phyloP scores from a whole-genome alignment of 2,888 invertebrate species.

The Melinaea marsaeus region DNA sequence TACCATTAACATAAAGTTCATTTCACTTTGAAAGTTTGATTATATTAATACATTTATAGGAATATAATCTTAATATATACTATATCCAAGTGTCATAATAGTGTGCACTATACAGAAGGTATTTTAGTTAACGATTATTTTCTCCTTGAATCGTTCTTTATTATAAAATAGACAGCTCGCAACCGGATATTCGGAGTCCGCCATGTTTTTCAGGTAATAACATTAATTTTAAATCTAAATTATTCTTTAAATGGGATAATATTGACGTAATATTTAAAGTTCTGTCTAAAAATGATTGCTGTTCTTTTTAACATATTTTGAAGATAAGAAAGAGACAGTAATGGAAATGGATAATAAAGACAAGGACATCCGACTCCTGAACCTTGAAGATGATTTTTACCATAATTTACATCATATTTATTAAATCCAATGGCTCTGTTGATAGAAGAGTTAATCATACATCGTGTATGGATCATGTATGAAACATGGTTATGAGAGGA shows the following conservation, averaged over 20 bases:
- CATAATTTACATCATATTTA: too few relatives aligned
- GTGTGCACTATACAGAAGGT: neutral
- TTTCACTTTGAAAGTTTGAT: neutral
- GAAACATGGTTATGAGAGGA: too few relatives aligned
- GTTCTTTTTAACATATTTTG: too few relatives aligned
- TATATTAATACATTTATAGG: neutral
- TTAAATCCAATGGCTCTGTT: too few relatives aligned
- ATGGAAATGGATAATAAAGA: too few relatives aligned
- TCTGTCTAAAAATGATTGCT: too few relatives aligned
- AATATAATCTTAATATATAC: neutral
- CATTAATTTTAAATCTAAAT: too few relatives aligned
- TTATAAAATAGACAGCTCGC: neutral
- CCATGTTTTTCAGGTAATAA: neutral
- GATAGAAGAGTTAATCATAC: too few relatives aligned
- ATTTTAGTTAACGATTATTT: constrained; percentile 20
- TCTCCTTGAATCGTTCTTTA: constrained; percentile 22
- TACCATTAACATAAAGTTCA: neutral
- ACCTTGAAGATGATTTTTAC: too few relatives aligned
- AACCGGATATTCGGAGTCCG: constrained; percentile 4
- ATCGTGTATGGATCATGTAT: too few relatives aligned
- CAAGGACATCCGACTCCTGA: too few relatives aligned
- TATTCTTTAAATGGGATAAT: neutral
- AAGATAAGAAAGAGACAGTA: too few relatives aligned
- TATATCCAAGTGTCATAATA: neutral
- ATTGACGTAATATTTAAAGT: neutral